Base-by-base conservation (phyloP, 2,888 invertebrate genomes). In the Strigamia crassipes region DNA sequence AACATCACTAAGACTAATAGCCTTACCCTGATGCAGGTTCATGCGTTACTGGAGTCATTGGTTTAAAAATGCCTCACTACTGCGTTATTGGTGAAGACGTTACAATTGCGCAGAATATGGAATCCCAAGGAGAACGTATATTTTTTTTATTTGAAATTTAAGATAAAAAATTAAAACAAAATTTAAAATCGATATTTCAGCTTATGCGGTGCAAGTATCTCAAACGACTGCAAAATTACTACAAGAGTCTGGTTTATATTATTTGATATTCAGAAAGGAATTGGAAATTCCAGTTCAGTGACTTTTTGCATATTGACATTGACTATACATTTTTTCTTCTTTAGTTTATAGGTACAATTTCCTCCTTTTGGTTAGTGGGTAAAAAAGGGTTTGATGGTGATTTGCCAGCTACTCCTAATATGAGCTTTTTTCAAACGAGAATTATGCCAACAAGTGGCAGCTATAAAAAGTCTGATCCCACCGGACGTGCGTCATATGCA, bases 91-190 rank as follows among this genome's bases (percentile, higher is more conserved):
- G 73, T 2, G 78, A 31, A 9, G 78, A 78, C 23, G 78, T 78
- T 15, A 15, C 18, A 12, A 78, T 38, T 6, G 78, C 78, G 1
- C 78, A 78, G 27, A n/a, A 27, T 34, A 78, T 78, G 31, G 34
- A 78, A 78, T 38, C 34, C 10, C 42, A 46, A 78, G 78, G 78
- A n/a, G 38, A 78, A 46, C 42, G 42, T 46, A 46, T 13, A 46
- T 46, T 46, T 46, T 46, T 46, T 46, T 10, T 8, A 34, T 34
- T 34, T 34, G 4, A 34, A n/a, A n/a, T n/a, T n/a, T n/a, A n/a
- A n/a, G n/a, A n/a, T n/a, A 12, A 41, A 41, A 46, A 46, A 13
- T 13, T 8, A 6, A 46, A 2, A 46, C 13, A 2, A 6, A 46
- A 13, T 8, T 8, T 46, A 46, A 46, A 10, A 46, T 10, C 42